Percentiles rank a stretch among this genome's conserved stretches.
phyloP scores from a whole-genome alignment of 2,113 vertebrate genomes.

The Ciconia boyciana region DNA sequence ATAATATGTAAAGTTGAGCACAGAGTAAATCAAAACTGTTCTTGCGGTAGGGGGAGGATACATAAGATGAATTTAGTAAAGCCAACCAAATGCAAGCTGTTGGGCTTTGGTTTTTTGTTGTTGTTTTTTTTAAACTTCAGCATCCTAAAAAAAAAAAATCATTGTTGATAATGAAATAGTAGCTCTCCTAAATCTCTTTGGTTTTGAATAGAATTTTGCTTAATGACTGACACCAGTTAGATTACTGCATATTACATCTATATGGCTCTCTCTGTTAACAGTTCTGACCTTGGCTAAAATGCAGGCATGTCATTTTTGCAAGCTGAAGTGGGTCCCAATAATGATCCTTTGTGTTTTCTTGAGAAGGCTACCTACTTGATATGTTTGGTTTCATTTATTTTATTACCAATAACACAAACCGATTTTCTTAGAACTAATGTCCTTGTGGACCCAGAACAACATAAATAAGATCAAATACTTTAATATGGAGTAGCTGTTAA shows the following conservation, averaged over 20 bases:
- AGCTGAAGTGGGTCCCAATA: neutral
- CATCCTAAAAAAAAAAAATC: conserved; percentile 2
- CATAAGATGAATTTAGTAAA: neutral
- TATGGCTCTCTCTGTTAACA: neutral
- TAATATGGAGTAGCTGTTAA: neutral
- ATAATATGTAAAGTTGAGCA: neutral
- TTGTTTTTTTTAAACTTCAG: conserved; percentile 52
- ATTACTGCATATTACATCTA: neutral
- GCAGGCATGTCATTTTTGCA: neutral
- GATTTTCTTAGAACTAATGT: neutral
- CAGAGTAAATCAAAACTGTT: neutral
- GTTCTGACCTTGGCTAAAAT: neutral
- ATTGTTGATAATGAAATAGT: conserved; percentile 23
- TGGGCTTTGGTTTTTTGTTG: neutral
- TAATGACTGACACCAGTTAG: neutral
- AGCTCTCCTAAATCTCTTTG: neutral
- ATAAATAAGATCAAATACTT: neutral
- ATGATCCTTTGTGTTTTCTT: neutral
- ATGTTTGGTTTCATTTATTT: neutral
- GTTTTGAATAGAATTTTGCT: neutral
- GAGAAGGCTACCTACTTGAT: neutral
- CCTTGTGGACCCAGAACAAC: neutral
- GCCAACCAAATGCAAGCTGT: conserved; percentile 15
- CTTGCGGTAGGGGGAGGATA: neutral
- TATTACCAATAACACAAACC: neutral